phyloP scores from a whole-genome alignment of 1,140 invertebrate species.

The Drosophila punjabiensis region DNA sequence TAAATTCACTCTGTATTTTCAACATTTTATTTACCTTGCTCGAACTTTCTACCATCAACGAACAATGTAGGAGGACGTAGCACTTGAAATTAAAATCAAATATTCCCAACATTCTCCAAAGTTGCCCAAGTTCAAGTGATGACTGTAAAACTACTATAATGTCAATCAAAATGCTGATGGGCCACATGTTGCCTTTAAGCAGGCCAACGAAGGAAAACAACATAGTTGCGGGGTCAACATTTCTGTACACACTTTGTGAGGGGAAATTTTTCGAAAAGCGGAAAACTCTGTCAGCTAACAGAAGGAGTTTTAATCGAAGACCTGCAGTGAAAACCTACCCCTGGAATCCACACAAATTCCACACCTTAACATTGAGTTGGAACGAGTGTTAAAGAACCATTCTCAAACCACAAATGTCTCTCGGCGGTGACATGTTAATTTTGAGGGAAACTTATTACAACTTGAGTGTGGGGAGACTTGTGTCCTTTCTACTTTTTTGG shows the following conservation, averaged over 20 bases:
- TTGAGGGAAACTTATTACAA: constrained; percentile 73
- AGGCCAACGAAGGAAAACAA: not conserved
- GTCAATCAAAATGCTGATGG: constrained; percentile 53
- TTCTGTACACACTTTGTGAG: not conserved
- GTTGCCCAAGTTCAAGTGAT: constrained; percentile 35
- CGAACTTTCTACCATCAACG: not conserved
- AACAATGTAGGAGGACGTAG: not conserved
- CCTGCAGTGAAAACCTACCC: not conserved
- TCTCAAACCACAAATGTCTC: constrained; percentile 68
- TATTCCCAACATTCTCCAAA: constrained; percentile 17
- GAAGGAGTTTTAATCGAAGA: constrained; percentile 20
- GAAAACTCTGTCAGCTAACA: constrained; percentile 1
- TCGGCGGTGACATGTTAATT: constrained; percentile 81
- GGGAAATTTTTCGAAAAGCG: constrained; percentile 23
- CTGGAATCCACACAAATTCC: constrained; percentile 30
- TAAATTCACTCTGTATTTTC: not conserved
- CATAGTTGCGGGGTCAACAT: constrained; percentile 2
- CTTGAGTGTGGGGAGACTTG: constrained; percentile 29
- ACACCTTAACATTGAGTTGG: constrained; percentile 3
- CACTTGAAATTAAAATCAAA: constrained; percentile 40
- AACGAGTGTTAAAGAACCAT: constrained; percentile 19
- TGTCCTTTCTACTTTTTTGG: not conserved
- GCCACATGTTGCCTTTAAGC: constrained; percentile 52
- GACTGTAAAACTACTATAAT: constrained; percentile 40
- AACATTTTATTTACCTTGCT: not conserved